Evolutionary conservation across 2,888 invertebrate species (phyloP), one percentile per base, ranked within the genome.

Genomic region (Latrodectus elegans): DNA sequence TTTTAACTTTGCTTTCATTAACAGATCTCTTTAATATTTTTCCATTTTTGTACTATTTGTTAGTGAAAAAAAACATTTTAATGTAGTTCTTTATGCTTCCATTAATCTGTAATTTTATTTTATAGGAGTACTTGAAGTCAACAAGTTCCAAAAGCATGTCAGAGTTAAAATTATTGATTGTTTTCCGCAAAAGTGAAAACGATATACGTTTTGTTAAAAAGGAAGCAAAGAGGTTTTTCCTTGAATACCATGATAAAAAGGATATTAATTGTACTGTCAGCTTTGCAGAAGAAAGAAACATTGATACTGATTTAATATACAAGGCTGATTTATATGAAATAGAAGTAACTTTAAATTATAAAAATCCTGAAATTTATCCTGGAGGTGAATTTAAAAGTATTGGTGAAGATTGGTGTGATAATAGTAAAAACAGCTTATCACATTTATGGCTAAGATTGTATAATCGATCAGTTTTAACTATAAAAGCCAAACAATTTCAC

Each of bases 401-500:
- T 53, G 68, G 73, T 15, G 49, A 74, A 68, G 71, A 73, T 10
- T 88, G 87, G 87, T 88, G 82, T 65, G 72, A 83, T 38, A 15
- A 9, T n/a, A 53, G n/a, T 3, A 78, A 83, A 78, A 81, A 87
- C 60, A 4, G 22, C 10, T 51, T 83, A 6, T 73, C 77, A 3
- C 55, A 75, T 22, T 53, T 79, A 6, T 88, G 87, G 87, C 22
- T 88, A 12, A 22, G 73, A 55, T 65, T 83, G 15, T 52, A 26
- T 15, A 51, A 78, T 49, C 26, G 70, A 14, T 22, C 68, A 14
- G 53, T 49, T 3, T 14, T 88, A 9, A 15, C 64, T 70, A 78
- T 78, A 51, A 79, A 52, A 15, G 78, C 74, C 6, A 88, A 88
- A 67, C 71, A 74, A 12, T 84, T 60, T 53, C 88, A 88, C 53